Evolutionary conservation across 2,888 invertebrate genomes (phyloP), one percentile per base, ranked within the genome.

Genomic region (Tenthredo amoena): DNA sequence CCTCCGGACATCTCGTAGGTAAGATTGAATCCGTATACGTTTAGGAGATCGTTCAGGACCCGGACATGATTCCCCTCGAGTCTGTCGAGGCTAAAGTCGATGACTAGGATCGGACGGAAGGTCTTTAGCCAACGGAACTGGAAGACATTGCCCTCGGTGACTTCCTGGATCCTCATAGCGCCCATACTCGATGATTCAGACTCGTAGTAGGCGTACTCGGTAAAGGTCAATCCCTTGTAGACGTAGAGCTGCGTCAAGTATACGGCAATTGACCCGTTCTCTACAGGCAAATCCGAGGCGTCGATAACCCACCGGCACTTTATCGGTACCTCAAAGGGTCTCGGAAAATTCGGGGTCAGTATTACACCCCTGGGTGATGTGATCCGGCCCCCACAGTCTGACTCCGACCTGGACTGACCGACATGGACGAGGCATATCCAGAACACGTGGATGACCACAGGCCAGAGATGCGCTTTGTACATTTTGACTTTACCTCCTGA

Each of bases 1-100:
- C 93, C 94, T 5, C 94, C 94, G n/a, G 95, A 94, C 88, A 98
- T 96, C 91, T 98, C 97, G 92, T 98, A 98, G 40, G 98, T 98
- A 90, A 98, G 96, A 94, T 99, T 98, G 94, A 99, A 98, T 18
- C 98, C 98, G 92, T 97, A 98, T 65, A 98, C 97, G 87, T 98
- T 96, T 86, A 98, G 94, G 47, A 98, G 95, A 85, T 96, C 96
- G 91, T 97, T 96, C 87, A 98, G 94, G 0, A 98, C 98, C 6
- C 98, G 95, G 85, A 98, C 94, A 94, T 98, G 98, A 47, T 97
- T 97, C 10, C 97, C 97, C 91, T 97, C 97, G 86, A 97, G 94
- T 37, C 96, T 94, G 88, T 96, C 95, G 89, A 98, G 95, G 71
- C 95, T 94, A 89, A 98, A 96, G 88, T 97, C 97, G 87, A 98